A percentile compares a stretch with the other conserved stretches of the same genome.
These are phyloP conservation scores for Anaspis maculata DNA, from an alignment of 2,888 invertebrate species.

Conservation along the genomic window DNA sequence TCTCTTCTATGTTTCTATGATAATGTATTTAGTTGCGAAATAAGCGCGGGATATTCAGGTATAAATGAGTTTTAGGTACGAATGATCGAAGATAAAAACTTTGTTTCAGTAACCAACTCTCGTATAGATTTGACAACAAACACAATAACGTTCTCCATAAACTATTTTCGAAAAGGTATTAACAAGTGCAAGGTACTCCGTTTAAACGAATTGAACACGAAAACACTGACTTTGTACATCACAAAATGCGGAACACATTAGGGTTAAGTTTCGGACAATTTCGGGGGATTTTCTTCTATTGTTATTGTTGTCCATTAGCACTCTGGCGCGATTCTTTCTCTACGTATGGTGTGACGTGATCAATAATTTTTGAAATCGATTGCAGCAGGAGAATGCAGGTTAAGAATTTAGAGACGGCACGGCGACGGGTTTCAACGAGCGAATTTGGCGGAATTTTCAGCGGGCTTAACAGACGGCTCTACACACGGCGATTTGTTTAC, in stretches of 20 bases:
- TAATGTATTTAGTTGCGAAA: conserved; percentile 3
- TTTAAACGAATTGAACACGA: conserved; percentile 20
- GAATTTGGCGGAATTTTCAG: conserved; percentile 4
- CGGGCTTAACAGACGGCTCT: conserved; percentile 4
- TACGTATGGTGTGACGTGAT: conserved; percentile 23
- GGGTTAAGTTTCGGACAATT: no score
- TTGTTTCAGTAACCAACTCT: conserved; percentile 8
- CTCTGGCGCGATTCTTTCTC: no score
- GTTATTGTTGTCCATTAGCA: no score
- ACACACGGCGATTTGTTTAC: neutral
- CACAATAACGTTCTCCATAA: conserved; percentile 22
- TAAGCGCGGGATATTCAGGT: no score
- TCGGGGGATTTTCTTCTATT: no score
- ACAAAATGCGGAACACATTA: conserved; percentile 37
- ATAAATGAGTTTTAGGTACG: no score
- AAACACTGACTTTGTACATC: conserved; percentile 29
- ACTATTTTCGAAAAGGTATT: conserved; percentile 20
- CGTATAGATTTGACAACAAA: conserved; percentile 7
- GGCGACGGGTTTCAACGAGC: no score
- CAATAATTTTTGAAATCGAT: conserved; percentile 38
- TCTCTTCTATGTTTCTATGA: no score
- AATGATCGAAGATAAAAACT: no score
- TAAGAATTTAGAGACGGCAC: conserved; percentile 6
- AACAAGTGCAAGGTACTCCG: conserved; percentile 21
- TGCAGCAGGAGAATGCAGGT: conserved; percentile 28